Base-by-base conservation (phyloP, 2,797 vertebrate genomes). In the Tauraco hartlaubi region DNA sequence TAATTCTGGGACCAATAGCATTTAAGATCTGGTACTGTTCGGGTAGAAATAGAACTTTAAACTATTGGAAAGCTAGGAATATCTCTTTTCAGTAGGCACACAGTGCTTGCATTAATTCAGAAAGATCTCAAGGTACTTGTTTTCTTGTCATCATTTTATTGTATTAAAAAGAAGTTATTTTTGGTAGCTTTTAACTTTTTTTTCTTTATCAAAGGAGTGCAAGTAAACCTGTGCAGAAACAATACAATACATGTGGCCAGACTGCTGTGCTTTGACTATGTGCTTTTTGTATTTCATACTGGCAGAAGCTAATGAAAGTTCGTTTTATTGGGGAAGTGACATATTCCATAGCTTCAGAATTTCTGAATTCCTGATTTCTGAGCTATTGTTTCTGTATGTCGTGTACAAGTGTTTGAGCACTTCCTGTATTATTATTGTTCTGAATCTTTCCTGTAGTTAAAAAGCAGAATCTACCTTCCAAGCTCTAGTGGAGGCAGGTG, bases 201-300 rank as follows among this genome's bases (percentile, higher is more conserved):
- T 68, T 5, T 52, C 3, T 54, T 22, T 71, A 55, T 51, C 9
- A 48, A 59, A 83, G 15, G 16, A 33, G 5, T 35, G 33, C 39
- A 29, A 64, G 8, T 29, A 28, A 54, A 22, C 23, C 6, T 75
- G 9, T 55, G 29, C 16, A 16, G 51, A 59, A 68, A 28, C 1
- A 7, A 5, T 28, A 10, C 41, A 48, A 9, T 7, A 15, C 58
- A 10, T 0, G 0, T 44, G 44, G 28, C 28, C 59, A 39, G 72
- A 31, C 26, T 67, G 28, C 68, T 49, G 49, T 67, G 49, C 78
- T 85, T 29, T 61, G 25, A 20, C 21, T 71, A 0, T 20, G 8
- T 64, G 43, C 81, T 81, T 72, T 72, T 51, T 56, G 13, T 67
- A 5, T 19, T 64, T 79, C 2, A 2, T 48, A 10, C 25, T 56